Base-by-base conservation (phyloP, 64 coral and sea anemone genomes). In the Montipora efflorescens region DNA sequence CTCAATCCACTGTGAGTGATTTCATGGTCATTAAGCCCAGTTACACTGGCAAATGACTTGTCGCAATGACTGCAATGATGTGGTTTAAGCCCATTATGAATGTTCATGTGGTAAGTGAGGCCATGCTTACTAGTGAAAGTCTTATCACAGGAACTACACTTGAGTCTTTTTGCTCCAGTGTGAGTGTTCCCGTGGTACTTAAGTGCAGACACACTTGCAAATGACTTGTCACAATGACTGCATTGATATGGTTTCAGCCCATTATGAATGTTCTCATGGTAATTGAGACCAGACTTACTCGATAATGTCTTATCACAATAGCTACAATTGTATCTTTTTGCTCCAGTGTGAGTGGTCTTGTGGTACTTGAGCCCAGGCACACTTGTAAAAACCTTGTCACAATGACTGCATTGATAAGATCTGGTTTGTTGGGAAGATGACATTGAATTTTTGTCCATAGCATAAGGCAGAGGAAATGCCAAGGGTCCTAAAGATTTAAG, bases 281-380 rank as follows among this genome's bases (percentile, higher is more conserved):
- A 20, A 45, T 68, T 28, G 67, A 73, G 18, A 14, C 20, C 8
- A 5, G 59, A 14, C n/a, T 15, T 15, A 67, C 52, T 5, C 80
- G 25, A 3, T 69, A 90, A 21, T 64, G 76, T 15, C 36, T 90
- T 90, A 52, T 80, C 89, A 46, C 89, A 90, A 20, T 7, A 47
- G 23, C 51, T 90, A 20, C 89, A 90, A 15, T 79, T 90, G 50
- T 80, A 90, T 43, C 52, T 36, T 66, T 90, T 90, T 72, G 48
- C 87, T 45, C 67, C 79, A 51, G 22, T 68, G 13, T 90, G 89
- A 5, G 22, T 80, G 16, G 18, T 46, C 4, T 28, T 49, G 77
- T 90, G 89, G 7, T 80, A 79, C 1, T 57, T 80, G 18, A 80
- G 19, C 0, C 75, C 59, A 20, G 59, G 28, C 15, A 9, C 2